phyloP scores from a whole-genome alignment of 2,888 invertebrate species.

The Dyspetes luteomarginatus region DNA sequence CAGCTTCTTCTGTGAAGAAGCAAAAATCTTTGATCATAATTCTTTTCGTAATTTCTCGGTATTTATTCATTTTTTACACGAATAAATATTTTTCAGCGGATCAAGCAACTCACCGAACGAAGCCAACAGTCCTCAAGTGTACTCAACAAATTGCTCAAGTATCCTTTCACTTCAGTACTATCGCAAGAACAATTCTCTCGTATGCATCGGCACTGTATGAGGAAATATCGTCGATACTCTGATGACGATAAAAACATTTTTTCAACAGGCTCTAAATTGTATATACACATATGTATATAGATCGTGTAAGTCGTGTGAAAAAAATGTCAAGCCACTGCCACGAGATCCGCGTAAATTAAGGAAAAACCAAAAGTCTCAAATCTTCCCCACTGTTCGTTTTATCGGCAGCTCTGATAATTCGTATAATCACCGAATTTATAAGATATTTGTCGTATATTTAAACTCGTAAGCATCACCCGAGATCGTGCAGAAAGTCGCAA shows the following conservation, averaged over 20 bases:
- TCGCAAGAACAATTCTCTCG: conserved; percentile 79
- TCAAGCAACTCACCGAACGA: conserved; percentile 71
- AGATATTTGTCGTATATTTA: conserved; percentile 10
- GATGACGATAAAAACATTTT: conserved; percentile 24
- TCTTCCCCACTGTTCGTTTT: conserved; percentile 18
- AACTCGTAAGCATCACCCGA: conserved; percentile 8
- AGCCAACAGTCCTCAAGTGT: conserved; percentile 75
- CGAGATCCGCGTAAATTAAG: conserved; percentile 21
- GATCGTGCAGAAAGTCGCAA: conserved; percentile 14
- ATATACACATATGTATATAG: conserved; percentile 12
- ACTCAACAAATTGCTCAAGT: conserved; percentile 80
- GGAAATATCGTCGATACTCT: conserved; percentile 8
- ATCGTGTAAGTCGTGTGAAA: background rate
- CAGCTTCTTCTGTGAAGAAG: no score
- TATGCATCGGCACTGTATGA: conserved; percentile 80
- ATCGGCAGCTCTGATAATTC: conserved; percentile 24
- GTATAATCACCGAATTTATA: background rate
- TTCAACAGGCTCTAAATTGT: conserved; percentile 15
- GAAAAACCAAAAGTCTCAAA: conserved; percentile 28
- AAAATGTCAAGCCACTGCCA: conserved; percentile 44
- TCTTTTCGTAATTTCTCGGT: conserved; percentile 7
- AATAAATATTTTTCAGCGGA: conserved; percentile 70
- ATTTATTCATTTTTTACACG: conserved; percentile 18
- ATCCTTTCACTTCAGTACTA: conserved; percentile 81
- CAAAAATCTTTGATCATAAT: conserved; percentile 4